Conservation (phyloP, 1,140 invertebrate species). For the Leptopilina clavipes region DNA sequence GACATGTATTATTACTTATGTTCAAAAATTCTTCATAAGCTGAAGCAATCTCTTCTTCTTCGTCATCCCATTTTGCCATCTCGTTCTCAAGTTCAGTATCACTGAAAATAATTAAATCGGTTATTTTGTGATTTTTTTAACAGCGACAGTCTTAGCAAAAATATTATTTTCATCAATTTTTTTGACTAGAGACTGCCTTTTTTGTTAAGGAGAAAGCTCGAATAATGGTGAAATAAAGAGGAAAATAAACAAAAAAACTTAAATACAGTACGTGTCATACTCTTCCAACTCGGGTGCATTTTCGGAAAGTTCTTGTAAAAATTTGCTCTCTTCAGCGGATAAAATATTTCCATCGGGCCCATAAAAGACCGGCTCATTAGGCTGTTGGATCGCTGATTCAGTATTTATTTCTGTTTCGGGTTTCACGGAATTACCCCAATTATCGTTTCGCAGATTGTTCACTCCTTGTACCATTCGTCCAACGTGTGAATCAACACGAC, state of each 20-base stretch:
- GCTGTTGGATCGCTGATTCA: constrained; percentile 48
- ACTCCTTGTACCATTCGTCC: constrained; percentile 70
- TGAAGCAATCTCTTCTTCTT: constrained; percentile 64
- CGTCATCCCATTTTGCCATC: constrained; percentile 52
- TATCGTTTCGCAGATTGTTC: constrained; percentile 64
- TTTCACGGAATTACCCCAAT: constrained; percentile 62
- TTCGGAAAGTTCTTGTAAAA: constrained; percentile 61
- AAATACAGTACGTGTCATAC: constrained; percentile 48
- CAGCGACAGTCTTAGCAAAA: neutral
- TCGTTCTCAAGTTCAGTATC: constrained; percentile 44
- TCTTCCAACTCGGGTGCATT: constrained; percentile 52
- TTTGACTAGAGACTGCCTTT: neutral
- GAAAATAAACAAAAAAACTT: constrained; percentile 35
- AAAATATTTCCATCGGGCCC: constrained; percentile 71
- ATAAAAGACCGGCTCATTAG: constrained; percentile 68
- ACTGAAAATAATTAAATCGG: constrained; percentile 40
- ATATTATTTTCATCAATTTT: neutral
- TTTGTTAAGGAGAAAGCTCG: neutral
- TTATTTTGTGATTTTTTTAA: no score
- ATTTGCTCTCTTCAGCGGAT: constrained; percentile 69
- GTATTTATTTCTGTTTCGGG: constrained; percentile 44
- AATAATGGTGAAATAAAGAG: constrained; percentile 21
- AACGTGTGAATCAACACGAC: constrained; percentile 63
- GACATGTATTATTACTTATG: constrained; percentile 3
- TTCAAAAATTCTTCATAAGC: constrained; percentile 71